These are phyloP conservation scores for Teleogryllus occipitalis DNA, from an alignment of 1,140 invertebrate species.

Conservation along the genomic window DNA sequence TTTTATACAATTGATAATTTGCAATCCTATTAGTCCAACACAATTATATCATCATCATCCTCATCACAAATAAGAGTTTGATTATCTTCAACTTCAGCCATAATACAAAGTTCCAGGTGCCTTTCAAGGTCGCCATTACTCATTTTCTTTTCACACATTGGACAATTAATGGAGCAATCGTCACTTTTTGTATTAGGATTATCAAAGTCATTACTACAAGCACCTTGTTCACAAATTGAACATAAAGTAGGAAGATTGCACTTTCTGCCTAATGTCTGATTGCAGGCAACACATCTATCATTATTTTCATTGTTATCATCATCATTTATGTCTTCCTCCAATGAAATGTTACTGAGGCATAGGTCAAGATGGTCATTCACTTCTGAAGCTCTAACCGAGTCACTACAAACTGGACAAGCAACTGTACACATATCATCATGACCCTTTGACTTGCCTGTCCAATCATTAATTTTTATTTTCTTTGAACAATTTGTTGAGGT, in stretches of 20 bases:
- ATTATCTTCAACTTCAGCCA: background rate
- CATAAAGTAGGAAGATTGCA: background rate
- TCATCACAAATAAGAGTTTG: background rate
- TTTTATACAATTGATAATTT: no score
- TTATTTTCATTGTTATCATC: no score
- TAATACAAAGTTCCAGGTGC: background rate
- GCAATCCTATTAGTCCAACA: background rate
- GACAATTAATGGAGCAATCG: background rate
- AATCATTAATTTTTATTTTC: background rate
- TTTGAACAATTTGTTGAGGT: background rate
- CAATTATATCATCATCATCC: background rate
- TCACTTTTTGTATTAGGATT: background rate
- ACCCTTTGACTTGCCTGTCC: background rate
- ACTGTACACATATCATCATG: background rate
- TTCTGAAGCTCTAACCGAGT: background rate
- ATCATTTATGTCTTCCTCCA: background rate
- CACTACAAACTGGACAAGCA: background rate
- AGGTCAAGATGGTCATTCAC: background rate
- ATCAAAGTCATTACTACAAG: background rate
- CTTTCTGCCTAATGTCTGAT: background rate
- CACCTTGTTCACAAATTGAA: background rate
- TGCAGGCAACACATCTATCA: background rate
- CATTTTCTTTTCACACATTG: background rate
- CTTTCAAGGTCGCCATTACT: background rate
- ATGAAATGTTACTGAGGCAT: background rate